Conservation (phyloP, 1,140 invertebrate genomes). For the Neodiprion lecontei region DNA sequence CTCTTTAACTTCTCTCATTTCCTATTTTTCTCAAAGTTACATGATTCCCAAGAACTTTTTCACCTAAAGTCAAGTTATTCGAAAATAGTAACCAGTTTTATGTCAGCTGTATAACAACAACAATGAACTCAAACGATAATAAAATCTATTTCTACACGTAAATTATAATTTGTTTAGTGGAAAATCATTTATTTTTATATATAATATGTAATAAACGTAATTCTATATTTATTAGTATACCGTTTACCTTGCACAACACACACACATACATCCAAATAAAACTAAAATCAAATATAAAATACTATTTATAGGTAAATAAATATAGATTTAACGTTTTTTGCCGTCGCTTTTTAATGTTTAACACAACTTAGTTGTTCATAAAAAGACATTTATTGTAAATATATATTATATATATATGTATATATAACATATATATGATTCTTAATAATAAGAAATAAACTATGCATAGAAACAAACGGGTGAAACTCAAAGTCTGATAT, state of each 20-base stretch:
- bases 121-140: too few species aligned
- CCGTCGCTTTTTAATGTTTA: neutral
- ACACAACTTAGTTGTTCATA: neutral
- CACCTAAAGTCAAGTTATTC: too few species aligned
- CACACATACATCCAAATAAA: too few species aligned
- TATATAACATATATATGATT: neutral
- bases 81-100: too few species aligned
- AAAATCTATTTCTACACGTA: neutral
- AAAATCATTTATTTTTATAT: neutral
- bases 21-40: too few species aligned
- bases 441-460: neutral
- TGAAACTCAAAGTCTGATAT: neutral
- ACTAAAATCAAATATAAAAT: too few species aligned
- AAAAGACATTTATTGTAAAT: slow-evolving; percentile 6
- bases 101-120: too few species aligned
- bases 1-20: neutral
- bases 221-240: neutral
- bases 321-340: neutral
- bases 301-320: too few species aligned
- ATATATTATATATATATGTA: neutral
- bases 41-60: too few species aligned
- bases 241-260: neutral
- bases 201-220: neutral
- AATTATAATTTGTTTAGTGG: neutral
- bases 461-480: neutral